Conservation (phyloP, 2,113 vertebrate species). For the Rhizomys pruinosus region DNA sequence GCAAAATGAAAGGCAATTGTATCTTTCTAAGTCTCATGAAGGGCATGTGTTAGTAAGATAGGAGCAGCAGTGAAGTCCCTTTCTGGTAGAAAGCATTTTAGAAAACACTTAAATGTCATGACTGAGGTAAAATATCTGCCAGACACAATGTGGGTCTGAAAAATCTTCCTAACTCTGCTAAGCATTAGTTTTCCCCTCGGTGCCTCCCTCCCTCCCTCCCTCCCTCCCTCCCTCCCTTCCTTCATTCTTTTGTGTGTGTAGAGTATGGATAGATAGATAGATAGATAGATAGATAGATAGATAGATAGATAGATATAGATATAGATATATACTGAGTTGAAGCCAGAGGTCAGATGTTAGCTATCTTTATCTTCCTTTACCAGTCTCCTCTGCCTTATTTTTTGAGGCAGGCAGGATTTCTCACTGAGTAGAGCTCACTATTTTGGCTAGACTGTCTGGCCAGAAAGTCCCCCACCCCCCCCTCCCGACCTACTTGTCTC, state of each 20-base stretch:
- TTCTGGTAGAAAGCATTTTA: background rate
- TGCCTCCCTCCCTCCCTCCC: background rate
- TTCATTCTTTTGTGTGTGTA: background rate
- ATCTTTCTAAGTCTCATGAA: constrained; percentile 1
- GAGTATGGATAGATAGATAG: too few relatives aligned
- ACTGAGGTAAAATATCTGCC: background rate
- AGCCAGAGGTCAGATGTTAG: background rate
- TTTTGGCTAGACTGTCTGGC: background rate
- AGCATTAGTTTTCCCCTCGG: background rate
- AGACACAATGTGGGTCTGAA: background rate
- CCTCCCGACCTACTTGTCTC: background rate
- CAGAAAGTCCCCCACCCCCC: background rate
- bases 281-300: too few relatives aligned
- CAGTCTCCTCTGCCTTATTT: background rate
- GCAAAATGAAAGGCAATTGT: constrained; percentile 12
- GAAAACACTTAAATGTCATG: background rate
- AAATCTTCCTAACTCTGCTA: background rate
- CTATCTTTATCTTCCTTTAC: background rate
- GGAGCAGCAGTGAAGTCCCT: background rate
- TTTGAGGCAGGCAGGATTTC: background rate
- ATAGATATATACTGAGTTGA: background rate
- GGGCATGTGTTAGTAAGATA: background rate
- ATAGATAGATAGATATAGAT: too few relatives aligned
- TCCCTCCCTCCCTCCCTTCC: background rate
- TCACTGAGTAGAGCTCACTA: background rate